phyloP scores from a whole-genome alignment of 2,113 vertebrate species.

The Scomber colias region DNA sequence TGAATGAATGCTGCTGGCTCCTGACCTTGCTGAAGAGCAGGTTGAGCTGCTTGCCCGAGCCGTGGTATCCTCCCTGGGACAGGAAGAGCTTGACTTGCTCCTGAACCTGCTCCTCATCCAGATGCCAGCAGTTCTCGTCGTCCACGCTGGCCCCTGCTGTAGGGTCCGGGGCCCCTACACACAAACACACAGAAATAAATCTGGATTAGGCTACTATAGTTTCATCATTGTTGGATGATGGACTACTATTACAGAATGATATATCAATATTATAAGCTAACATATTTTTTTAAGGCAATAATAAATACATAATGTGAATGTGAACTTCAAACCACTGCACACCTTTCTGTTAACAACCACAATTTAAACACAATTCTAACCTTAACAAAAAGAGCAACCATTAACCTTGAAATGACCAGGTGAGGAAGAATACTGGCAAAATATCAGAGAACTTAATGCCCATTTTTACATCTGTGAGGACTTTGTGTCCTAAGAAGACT shows the following conservation, averaged over 20 bases:
- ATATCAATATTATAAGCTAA: neutral
- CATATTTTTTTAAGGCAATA: neutral
- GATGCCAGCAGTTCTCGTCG: conserved; percentile 99
- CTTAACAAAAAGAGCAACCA: too few relatives aligned
- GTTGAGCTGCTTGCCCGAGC: conserved; percentile 99
- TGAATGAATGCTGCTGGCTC: conserved; percentile 21
- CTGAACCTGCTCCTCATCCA: conserved; percentile 99
- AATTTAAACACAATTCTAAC: neutral
- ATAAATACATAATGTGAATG: neutral
- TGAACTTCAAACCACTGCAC: too few relatives aligned
- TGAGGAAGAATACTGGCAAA: too few relatives aligned
- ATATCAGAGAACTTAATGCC: too few relatives aligned
- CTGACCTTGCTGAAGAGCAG: conserved; percentile 99
- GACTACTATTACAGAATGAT: neutral
- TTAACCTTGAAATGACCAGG: too few relatives aligned
- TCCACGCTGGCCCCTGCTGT: conserved; percentile 98
- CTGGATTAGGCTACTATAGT: neutral
- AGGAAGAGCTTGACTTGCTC: conserved; percentile 99
- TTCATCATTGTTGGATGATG: neutral
- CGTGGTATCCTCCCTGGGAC: conserved; percentile 97
- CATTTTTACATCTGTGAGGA: too few relatives aligned
- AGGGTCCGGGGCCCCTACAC: conserved; percentile 96
- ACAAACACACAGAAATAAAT: conserved; percentile 20
- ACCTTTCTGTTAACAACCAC: neutral
- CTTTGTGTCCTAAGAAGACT: too few relatives aligned